phyloP scores from a whole-genome alignment of 2,113 vertebrate genomes.

The Xenopus laevis region DNA sequence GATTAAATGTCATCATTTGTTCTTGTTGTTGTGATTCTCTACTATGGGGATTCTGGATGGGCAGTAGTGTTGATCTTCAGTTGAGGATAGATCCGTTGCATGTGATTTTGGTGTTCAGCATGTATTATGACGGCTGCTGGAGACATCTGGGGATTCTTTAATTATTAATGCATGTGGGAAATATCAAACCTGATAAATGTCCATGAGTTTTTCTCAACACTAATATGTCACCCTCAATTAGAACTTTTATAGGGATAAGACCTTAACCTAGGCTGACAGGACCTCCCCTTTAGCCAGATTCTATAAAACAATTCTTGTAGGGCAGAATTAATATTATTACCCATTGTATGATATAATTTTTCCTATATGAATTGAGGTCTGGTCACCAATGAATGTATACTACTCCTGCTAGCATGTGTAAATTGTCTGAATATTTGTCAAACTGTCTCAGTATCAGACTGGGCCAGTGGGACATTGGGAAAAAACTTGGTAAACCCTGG shows the following conservation, averaged over 20 bases:
- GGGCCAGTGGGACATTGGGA: too few relatives aligned
- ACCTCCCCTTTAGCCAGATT: not conserved
- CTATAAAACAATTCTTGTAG: not conserved
- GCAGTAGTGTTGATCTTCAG: too few relatives aligned
- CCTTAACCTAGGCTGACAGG: not conserved
- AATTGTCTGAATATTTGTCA: too few relatives aligned
- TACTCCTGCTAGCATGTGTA: too few relatives aligned
- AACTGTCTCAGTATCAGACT: too few relatives aligned
- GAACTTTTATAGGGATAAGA: not conserved
- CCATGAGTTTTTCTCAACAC: not conserved
- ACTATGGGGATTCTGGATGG: too few relatives aligned
- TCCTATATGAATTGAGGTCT: too few relatives aligned
- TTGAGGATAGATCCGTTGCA: not conserved
- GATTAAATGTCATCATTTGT: too few relatives aligned
- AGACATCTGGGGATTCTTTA: not conserved
- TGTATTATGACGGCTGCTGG: conserved; percentile 4
- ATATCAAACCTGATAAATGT: not conserved
- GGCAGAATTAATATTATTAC: not conserved
- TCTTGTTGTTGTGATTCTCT: too few relatives aligned
- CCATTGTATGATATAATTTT: not conserved
- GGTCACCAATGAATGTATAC: too few relatives aligned
- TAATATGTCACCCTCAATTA: conserved; percentile 10
- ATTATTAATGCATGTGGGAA: conserved; percentile 16
- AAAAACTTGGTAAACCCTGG: too few relatives aligned
- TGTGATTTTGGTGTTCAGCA: not conserved